Base-by-base conservation (phyloP, 2,113 vertebrate species). In the Mugil cephalus region DNA sequence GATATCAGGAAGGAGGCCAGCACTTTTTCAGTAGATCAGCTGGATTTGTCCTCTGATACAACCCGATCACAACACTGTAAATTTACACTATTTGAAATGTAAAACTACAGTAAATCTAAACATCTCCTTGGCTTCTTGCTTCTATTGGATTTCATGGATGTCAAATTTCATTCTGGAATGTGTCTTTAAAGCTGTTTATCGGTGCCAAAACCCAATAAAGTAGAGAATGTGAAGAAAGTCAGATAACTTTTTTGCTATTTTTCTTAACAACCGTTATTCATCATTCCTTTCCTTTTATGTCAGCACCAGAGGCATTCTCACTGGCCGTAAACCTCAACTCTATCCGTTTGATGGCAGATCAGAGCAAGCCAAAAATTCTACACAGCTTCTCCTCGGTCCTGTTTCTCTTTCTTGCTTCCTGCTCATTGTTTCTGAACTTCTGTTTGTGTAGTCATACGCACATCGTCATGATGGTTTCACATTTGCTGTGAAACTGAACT, bases 331-430 rank as follows among this genome's bases (percentile, higher is more conserved):
- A 47, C 13, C 30, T 75, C 62, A 77, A 19, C 46, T 13, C 1
- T n/a, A 34, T 63, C 10, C 17, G 56, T 69, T 54, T 66, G 50
- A 63, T 54, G 45, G 30, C 18, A 66, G 51, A 59, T 63, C 30
- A 75, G 52, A 83, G 77, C n/a, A 50, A 39, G 34, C 24, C 24
- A 30, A 30, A 30, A n/a, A n/a, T n/a, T n/a, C 24, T 30, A 5
- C 24, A 30, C 34, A 51, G 38, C 13, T 24, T 15, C 39, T 13
- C 42, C 70, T 58, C 66, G 48, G 21, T 48, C 38, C 24, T 30
- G 24, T 15, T 14, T 58, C 15, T 47, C 39, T 64, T 48, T 17
- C 5, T 15, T 21, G 21, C 55, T 60, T 21, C 35, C 21, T 10
- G 62, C 17, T 48, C 43, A 45, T 11, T 77, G 43, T 54, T 52